Evolutionary conservation across 2,113 vertebrate species (phyloP).

Genomic region (Neofelis nebulosa): DNA sequence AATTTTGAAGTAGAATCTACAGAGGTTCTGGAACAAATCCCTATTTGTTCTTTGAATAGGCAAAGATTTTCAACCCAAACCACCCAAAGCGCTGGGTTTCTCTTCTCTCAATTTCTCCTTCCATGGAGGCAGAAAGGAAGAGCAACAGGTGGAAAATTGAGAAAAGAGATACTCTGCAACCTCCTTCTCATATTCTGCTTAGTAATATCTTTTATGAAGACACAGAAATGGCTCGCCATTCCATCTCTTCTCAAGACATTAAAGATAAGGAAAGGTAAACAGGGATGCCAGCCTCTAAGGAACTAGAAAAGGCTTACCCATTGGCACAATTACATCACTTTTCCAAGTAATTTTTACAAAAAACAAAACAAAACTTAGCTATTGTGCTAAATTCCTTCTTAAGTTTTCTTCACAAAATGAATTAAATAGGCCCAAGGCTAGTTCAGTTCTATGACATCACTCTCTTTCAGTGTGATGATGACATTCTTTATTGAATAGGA

Average conservation of each 20-base stretch:
- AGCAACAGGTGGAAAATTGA: background rate
- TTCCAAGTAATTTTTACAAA: background rate
- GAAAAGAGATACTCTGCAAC: background rate
- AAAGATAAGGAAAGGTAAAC: background rate
- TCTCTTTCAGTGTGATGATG: background rate
- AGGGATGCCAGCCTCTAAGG: background rate
- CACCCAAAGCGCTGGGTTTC: background rate
- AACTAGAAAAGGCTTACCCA: background rate
- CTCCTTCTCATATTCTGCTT: background rate
- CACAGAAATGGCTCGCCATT: background rate
- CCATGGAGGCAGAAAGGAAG: background rate
- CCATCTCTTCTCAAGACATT: background rate
- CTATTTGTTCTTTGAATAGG: background rate
- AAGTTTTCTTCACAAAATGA: background rate
- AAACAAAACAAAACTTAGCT: background rate
- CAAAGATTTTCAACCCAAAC: background rate
- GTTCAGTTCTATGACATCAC: background rate
- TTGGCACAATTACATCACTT: background rate
- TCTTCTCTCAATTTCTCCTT: background rate
- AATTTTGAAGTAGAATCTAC: constrained; percentile 22
- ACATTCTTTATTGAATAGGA: background rate
- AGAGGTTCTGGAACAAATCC: background rate
- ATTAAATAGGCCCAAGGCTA: background rate
- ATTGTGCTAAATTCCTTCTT: background rate
- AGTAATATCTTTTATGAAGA: background rate